Evolutionary conservation across 2,113 vertebrate genomes (phyloP).

Genomic region (Rhadina sibilatrix): DNA sequence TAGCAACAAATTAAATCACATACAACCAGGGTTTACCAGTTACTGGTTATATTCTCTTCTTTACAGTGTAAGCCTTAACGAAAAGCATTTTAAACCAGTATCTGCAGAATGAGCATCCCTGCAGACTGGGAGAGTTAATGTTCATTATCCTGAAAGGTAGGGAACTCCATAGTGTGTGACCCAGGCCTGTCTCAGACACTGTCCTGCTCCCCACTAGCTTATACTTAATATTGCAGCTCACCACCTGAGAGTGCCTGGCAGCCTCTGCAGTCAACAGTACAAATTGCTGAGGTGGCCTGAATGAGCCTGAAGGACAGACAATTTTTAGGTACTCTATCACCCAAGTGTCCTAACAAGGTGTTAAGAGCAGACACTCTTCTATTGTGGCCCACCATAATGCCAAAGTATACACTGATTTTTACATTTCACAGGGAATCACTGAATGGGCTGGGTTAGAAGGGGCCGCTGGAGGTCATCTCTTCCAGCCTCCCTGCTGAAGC

Average conservation of each 20-base stretch:
- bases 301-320: background rate
- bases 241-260: background rate
- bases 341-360: background rate
- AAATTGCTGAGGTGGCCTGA: background rate
- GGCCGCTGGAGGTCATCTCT: background rate
- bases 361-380: background rate
- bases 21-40: rapidly evolving
- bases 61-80: background rate
- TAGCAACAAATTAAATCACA: slow-evolving; percentile 20
- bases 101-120: background rate
- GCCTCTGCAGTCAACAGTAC: background rate
- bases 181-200: background rate
- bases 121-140: background rate
- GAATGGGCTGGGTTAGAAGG: background rate
- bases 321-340: background rate
- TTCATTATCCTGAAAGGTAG: background rate
- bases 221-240: no score
- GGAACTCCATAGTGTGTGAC: background rate
- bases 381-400: background rate
- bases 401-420: background rate
- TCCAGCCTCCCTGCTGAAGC: background rate
- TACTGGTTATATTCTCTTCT: background rate
- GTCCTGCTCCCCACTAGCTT: background rate
- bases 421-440: background rate
- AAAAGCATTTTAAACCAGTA: background rate